Percentiles rank a stretch among this genome's conserved stretches.
phyloP scores from a whole-genome alignment of 1,140 invertebrate species.

The Nephila pilipes region DNA sequence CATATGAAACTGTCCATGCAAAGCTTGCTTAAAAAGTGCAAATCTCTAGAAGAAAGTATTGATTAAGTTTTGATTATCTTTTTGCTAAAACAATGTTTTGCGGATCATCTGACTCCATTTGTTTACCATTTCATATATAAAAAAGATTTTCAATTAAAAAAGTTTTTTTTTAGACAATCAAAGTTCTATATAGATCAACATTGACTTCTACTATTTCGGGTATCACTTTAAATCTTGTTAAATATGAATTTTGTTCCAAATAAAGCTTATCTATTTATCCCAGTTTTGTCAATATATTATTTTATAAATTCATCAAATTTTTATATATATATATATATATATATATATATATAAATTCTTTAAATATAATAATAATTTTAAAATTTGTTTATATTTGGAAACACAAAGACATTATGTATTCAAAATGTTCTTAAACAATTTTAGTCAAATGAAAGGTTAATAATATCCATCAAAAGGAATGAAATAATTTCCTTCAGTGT shows the following conservation, averaged over 20 bases:
- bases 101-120: conserved; percentile 50
- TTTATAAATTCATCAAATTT: neutral
- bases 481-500: no score
- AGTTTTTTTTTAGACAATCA: conserved; percentile 73
- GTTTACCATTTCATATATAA: conserved; percentile 59
- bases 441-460: no score
- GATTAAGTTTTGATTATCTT: conserved; percentile 58
- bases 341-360: neutral
- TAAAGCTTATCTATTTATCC: conserved; percentile 77
- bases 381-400: neutral
- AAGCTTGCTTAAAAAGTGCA: conserved; percentile 75
- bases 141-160: conserved; percentile 42
- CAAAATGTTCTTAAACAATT: no score
- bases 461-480: no score
- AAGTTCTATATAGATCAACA: conserved; percentile 63
- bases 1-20: conserved; percentile 76
- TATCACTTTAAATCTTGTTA: conserved; percentile 72
- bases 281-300: conserved; percentile 20
- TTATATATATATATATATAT: no score
- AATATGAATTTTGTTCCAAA: conserved; percentile 69
- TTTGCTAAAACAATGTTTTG: conserved; percentile 63
- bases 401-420: neutral
- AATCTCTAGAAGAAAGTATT: conserved; percentile 74
- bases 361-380: neutral
- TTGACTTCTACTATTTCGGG: conserved; percentile 62